Conservation (phyloP, 2,888 invertebrate genomes). For the Leucophora obtusa region DNA sequence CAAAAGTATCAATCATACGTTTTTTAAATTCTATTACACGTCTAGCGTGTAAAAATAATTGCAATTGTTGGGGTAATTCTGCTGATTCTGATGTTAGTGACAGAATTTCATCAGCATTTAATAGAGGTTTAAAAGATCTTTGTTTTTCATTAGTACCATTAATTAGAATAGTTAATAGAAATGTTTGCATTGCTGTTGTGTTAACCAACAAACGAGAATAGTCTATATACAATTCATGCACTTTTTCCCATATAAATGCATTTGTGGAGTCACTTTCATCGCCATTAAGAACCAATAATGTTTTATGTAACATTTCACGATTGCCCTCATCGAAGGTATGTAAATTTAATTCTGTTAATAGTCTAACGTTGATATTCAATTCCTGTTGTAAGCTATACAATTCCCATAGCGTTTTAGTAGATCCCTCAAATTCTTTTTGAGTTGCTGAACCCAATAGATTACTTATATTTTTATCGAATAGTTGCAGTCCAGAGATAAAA, state of each 20-base stretch:
- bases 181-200: constrained; percentile 73
- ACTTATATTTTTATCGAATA: constrained; percentile 69
- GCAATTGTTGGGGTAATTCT: constrained; percentile 37
- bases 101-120: constrained; percentile 68
- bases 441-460: constrained; percentile 66
- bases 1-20: constrained; percentile 73
- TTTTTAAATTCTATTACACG: constrained; percentile 72
- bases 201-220: constrained; percentile 68
- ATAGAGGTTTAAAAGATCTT: constrained; percentile 64
- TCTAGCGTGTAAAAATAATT: constrained; percentile 71
- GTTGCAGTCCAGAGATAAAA: constrained; percentile 70
- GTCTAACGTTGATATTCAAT: constrained; percentile 68
- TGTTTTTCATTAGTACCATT: constrained; percentile 68
- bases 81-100: constrained; percentile 41
- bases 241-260: constrained; percentile 49
- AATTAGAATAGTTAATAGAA: constrained; percentile 69
- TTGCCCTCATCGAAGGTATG: constrained; percentile 66
- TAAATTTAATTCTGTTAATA: constrained; percentile 69
- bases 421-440: constrained; percentile 71
- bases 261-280: constrained; percentile 50
- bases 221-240: constrained; percentile 54
- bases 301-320: constrained; percentile 51
- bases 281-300: constrained; percentile 59
- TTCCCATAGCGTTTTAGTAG: constrained; percentile 72
- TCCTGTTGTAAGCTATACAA: constrained; percentile 73